Base-by-base conservation (phyloP, 2,888 invertebrate genomes). In the Callosobruchus maculatus region DNA sequence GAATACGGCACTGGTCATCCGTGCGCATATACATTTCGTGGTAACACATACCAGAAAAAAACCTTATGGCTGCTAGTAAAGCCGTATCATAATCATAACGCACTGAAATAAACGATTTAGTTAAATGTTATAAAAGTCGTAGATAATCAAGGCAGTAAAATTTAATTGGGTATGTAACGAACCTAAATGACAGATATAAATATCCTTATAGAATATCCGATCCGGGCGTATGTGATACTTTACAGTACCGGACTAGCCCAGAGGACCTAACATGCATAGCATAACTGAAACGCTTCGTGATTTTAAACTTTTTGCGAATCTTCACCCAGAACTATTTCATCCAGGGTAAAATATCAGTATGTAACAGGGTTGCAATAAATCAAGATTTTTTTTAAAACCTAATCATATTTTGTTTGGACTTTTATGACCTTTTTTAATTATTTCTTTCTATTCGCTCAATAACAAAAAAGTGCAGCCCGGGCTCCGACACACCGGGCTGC, bases 101-200 rank as follows among this genome's bases (percentile, higher is more conserved):
- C 69, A 71, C 74, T 71, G 71, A 74, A 71, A 74, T 72, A 74
- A 49, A 49, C 49, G 49, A 49, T 49, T 49, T 49, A 49, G 49
- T 49, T 49, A 49, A 68, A 70, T 49, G 49, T 49, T 49, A 49
- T 49, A 49, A 49, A 49, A 49, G 74, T 74, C 73, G 72, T 76
- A 75, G 74, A 77, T 77, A 78, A 78, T 75, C 76, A 72, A 77
- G 75, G 78, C 78, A 76, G 77, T 79, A 79, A 80, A 80, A 79
- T 80, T 80, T 80, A 80, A 80, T 80, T 77, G 78, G 76, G 75
- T 75, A 73, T 78, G 79, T 78, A 76, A 70, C 74, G 76, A 72
- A 76, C 75, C 49, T 72, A 76, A 78, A 71, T 76, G 75, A 78
- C 77, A 77, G 78, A 78, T 76, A 80, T 78, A 79, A 79, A 77